Base-by-base conservation (phyloP, 2,888 invertebrate species). In the Strigamia transsilvanica region DNA sequence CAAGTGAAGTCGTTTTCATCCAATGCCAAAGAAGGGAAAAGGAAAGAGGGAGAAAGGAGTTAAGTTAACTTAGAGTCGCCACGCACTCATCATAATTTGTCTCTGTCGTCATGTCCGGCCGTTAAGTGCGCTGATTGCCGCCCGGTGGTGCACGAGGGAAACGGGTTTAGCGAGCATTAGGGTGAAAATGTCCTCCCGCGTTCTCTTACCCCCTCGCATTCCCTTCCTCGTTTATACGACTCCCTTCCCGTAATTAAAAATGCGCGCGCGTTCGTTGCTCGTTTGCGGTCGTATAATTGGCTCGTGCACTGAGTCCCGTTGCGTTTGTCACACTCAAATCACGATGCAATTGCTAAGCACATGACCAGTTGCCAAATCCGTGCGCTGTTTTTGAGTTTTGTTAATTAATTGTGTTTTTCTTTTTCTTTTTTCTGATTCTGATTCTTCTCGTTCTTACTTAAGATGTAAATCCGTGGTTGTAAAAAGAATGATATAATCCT, bases 31-130 rank as follows among this genome's bases (percentile, higher is more conserved):
- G 38, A n/a, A 79, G 79, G 21, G 42, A 38, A 77, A 77, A 77
- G 23, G 77, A 77, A 77, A 79, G 79, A 79, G 79, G 42, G 79
- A 38, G 79, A 79, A 23, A 79, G 79, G 42, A 73, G 73, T 73
- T 73, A 73, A 73, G 73, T 73, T 73, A 73, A 73, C 73, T 73
- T 73, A 27, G 73, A 73, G 73, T 32, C 73, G 73, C 73, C 73
- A 73, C 73, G 73, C 73, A 73, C 73, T 73, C 73, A 73, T 73
- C 73, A 73, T 73, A 73, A 73, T 73, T 73, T 73, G 73, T 73
- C 73, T 73, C 73, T 73, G 73, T 73, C 73, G 73, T 73, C 73
- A 73, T 73, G 73, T 73, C 73, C 73, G 73, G 73, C 73, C 73
- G 73, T 73, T 73, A 73, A 73, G 73, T 73, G 73, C 73, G 73